Base-by-base conservation (phyloP, 2,888 invertebrate species). In the Schizotus pectinicornis region DNA sequence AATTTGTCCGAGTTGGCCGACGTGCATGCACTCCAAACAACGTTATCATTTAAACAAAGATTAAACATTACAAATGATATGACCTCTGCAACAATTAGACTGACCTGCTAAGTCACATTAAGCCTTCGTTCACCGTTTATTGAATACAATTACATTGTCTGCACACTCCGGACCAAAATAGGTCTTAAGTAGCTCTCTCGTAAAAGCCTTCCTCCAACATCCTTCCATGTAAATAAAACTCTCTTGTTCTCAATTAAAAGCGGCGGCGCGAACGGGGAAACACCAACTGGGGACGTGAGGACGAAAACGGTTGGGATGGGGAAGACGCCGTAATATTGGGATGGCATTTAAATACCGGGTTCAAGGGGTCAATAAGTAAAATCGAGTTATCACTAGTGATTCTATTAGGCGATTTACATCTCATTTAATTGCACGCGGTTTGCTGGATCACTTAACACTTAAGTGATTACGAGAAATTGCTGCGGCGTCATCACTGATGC, bases 11-110 rank as follows among this genome's bases (percentile, higher is more conserved):
- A 41, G 53, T 45, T 43, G 45, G 38, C 14, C 56, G 64, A 69
- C 70, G 71, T 68, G 73, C 71, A 69, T 71, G 64, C 71, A 73
- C 69, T 73, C 69, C 69, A 71, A 74, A 73, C 74, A 72, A 71
- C 76, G 73, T 71, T 74, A 74, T 76, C 75, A 69, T 73, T 75
- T 75, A 77, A 77, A 77, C 77, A 78, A 77, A 77, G 78, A 78
- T 78, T 77, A 78, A 78, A 75, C 75, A 77, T 76, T 75, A 76
- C 77, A 79, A 79, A 77, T 77, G 79, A 79, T 79, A 79, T 79
- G 79, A 79, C 79, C 79, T 79, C 77, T 78, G 77, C 72, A 76
- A 72, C 77, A 79, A 79, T 79, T 79, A 79, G 76, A 74, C 76
- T 79, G 79, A 79, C 79, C 79, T 70, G 79, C 74, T 76, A 75